These are phyloP conservation scores for Eupsittula cactorum DNA, from an alignment of 2,113 vertebrate genomes.

Conservation along the genomic window DNA sequence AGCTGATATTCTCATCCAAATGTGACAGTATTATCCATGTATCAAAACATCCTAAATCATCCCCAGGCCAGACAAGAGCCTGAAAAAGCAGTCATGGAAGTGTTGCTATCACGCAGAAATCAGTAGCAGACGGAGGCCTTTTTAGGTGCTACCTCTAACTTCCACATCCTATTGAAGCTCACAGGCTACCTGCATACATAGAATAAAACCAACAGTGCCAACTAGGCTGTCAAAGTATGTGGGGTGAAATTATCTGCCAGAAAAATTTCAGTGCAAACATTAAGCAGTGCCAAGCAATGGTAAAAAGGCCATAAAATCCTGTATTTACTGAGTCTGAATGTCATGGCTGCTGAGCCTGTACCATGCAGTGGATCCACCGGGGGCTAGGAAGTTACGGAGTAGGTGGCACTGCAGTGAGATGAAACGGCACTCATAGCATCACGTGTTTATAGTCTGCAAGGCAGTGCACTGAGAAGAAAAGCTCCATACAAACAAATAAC, in stretches of 20 bases:
- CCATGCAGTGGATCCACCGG: neutral
- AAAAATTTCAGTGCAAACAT: neutral
- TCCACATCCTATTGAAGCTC: neutral
- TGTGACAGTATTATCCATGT: neutral
- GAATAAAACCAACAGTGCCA: neutral
- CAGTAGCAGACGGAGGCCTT: neutral
- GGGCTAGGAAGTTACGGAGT: neutral
- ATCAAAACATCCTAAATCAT: neutral
- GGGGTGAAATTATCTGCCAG: neutral
- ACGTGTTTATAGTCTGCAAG: neutral
- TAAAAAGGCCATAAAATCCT: neutral
- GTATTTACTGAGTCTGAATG: neutral
- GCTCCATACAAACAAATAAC: neutral
- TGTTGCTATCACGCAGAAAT: neutral
- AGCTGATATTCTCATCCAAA: neutral
- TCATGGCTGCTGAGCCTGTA: neutral
- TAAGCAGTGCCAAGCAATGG: rapidly evolving
- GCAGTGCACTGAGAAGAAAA: neutral
- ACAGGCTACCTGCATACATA: neutral
- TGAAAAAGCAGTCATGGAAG: neutral
- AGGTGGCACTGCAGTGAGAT: neutral
- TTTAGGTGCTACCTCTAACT: neutral
- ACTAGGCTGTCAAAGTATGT: neutral
- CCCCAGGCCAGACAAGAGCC: neutral
- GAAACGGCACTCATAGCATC: neutral